A percentile compares a stretch with the other conserved stretches of the same genome.
Conservation (phyloP, 2,888 invertebrate species). For the Apodemia mormo region DNA sequence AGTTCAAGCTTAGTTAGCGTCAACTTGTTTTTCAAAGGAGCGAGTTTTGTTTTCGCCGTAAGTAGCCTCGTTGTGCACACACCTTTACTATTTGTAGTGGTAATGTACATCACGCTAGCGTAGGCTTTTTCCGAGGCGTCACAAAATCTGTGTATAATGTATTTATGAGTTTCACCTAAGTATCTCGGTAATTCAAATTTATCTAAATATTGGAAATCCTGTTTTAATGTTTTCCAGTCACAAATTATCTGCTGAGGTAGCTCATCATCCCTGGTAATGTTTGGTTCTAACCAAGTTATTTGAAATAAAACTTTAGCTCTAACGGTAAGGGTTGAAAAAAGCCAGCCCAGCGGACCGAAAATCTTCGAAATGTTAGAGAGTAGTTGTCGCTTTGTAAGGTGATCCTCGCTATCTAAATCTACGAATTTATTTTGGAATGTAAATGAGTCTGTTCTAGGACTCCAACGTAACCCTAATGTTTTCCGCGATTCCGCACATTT, state of each 20-base stretch:
- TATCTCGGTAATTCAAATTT: neutral
- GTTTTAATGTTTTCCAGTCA: conserved; percentile 19
- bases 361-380: too few relatives aligned
- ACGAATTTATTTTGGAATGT: too few relatives aligned
- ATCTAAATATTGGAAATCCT: neutral
- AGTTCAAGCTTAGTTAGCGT: conserved; percentile 26
- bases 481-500: too few relatives aligned
- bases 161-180: neutral
- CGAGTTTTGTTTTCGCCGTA: conserved; percentile 28
- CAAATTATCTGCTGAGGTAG: conserved; percentile 15
- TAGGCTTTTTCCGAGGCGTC: conserved; percentile 33
- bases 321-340: too few relatives aligned
- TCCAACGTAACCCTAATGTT: too few relatives aligned
- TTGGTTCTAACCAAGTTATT: neutral
- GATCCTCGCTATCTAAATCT: too few relatives aligned
- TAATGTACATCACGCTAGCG: conserved; percentile 29
- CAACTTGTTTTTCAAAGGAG: conserved; percentile 24
- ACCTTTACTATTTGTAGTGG: conserved; percentile 23
- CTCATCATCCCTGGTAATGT: conserved; percentile 15
- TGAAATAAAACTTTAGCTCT: too few relatives aligned
- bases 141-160: conserved; percentile 31
- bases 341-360: too few relatives aligned
- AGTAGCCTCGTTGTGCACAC: conserved; percentile 26
- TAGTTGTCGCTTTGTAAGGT: too few relatives aligned
- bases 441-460: too few relatives aligned